Conservation (phyloP, 2,888 invertebrate genomes). For the Meiosimyza platycephala region DNA sequence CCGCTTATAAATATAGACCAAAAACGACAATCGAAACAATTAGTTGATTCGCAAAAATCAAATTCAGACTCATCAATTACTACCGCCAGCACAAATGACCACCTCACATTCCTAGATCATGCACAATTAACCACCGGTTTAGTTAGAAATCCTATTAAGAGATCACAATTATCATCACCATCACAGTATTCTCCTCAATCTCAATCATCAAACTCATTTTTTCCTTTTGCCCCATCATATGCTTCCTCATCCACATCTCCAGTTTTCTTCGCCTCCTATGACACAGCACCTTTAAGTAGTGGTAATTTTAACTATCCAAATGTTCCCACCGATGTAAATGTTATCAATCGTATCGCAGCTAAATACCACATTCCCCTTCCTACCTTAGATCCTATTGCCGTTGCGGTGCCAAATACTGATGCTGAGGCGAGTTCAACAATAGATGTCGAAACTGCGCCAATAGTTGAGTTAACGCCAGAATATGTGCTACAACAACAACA, state of each 20-base stretch:
- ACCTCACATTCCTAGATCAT: background rate
- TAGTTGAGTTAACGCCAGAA: conserved; percentile 45
- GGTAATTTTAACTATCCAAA: conserved; percentile 54
- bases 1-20: background rate
- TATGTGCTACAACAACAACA: conserved; percentile 37
- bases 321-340: conserved; percentile 52
- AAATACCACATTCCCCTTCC: conserved; percentile 62
- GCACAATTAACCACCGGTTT: background rate
- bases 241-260: conserved; percentile 33
- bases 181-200: conserved; percentile 4
- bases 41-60: conserved; percentile 13
- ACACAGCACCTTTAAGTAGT: conserved; percentile 44
- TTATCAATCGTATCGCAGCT: conserved; percentile 53
- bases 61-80: background rate
- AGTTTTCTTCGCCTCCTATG: conserved; percentile 23
- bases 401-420: conserved; percentile 55
- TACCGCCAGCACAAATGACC: background rate
- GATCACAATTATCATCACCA: conserved; percentile 28
- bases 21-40: background rate
- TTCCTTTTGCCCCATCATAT: conserved; percentile 24
- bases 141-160: background rate
- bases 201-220: conserved; percentile 6
- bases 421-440: conserved; percentile 46
- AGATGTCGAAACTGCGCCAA: conserved; percentile 58
- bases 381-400: conserved; percentile 65